These are phyloP conservation scores for Zaprionus gabonicus DNA, from an alignment of 1,140 invertebrate species.

Conservation along the genomic window DNA sequence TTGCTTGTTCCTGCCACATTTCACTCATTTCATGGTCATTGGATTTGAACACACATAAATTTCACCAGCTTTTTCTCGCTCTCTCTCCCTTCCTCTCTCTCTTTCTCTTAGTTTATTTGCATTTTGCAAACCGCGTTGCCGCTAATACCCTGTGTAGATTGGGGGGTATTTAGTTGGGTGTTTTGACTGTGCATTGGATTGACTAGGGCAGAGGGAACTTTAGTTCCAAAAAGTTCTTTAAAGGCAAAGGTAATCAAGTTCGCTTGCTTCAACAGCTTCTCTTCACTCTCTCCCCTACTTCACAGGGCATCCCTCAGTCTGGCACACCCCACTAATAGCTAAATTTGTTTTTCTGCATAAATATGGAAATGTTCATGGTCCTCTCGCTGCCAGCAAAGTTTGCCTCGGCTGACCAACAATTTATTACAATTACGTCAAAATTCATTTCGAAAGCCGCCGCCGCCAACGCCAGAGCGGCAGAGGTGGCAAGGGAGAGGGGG, in stretches of 20 bases:
- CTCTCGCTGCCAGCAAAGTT: constrained; percentile 40
- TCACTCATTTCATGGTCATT: constrained; percentile 55
- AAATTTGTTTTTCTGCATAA: constrained; percentile 44
- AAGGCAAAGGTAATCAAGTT: too few relatives aligned
- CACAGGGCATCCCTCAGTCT: constrained; percentile 1
- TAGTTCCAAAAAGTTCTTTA: too few relatives aligned
- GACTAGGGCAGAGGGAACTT: background rate
- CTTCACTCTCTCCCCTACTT: background rate
- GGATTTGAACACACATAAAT: constrained; percentile 47
- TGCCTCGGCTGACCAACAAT: constrained; percentile 71
- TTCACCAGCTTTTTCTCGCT: background rate
- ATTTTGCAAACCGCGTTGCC: constrained; percentile 22
- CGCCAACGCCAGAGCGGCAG: constrained; percentile 25
- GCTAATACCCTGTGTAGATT: constrained; percentile 13
- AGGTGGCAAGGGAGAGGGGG: background rate
- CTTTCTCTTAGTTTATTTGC: constrained; percentile 44
- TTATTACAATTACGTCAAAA: constrained; percentile 83
- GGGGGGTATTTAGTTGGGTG: background rate
- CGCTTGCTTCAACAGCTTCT: too few relatives aligned
- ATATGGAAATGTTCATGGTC: constrained; percentile 57
- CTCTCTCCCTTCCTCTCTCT: background rate
- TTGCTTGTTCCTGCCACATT: constrained; percentile 26
- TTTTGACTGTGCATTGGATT: background rate
- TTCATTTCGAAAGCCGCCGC: constrained; percentile 68
- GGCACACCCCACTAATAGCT: background rate